Conservation (phyloP, 2,113 vertebrate species). For the Odocoileus hemionus region DNA sequence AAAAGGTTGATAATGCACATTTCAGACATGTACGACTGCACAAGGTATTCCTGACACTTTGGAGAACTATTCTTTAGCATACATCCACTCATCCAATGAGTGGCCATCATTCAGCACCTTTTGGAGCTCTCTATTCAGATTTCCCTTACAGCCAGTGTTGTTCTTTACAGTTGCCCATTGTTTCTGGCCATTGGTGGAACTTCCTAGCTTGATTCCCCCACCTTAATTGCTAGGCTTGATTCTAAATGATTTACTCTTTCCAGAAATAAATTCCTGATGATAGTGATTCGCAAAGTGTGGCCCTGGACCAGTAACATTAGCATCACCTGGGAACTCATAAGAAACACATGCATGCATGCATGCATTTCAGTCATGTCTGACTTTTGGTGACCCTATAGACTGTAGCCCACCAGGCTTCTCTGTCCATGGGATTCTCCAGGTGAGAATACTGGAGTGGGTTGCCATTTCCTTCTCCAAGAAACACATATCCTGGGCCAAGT, state of each 20-base stretch:
- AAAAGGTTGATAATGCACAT: background rate
- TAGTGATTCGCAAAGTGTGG: background rate
- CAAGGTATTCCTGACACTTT: background rate
- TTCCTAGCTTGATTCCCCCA: background rate
- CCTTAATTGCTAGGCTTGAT: background rate
- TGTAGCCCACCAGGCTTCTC: background rate
- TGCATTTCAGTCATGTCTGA: background rate
- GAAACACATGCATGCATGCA: background rate
- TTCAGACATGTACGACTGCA: background rate
- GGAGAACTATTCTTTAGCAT: background rate
- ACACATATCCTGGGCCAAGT: background rate
- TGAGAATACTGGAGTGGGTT: background rate
- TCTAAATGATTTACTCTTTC: conserved; percentile 14
- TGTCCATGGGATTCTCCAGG: background rate
- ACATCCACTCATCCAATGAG: background rate
- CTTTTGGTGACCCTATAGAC: background rate
- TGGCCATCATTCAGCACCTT: background rate
- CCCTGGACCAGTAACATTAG: background rate
- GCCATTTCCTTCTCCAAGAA: background rate
- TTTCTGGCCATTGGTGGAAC: background rate
- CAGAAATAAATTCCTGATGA: background rate
- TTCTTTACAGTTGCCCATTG: background rate
- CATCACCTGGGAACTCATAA: background rate
- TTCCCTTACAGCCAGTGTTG: background rate
- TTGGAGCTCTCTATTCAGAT: background rate